A percentile compares a stretch with the other conserved stretches of the same genome.
phyloP scores from a whole-genome alignment of 1,140 invertebrate genomes.

The Coelopa frigida region DNA sequence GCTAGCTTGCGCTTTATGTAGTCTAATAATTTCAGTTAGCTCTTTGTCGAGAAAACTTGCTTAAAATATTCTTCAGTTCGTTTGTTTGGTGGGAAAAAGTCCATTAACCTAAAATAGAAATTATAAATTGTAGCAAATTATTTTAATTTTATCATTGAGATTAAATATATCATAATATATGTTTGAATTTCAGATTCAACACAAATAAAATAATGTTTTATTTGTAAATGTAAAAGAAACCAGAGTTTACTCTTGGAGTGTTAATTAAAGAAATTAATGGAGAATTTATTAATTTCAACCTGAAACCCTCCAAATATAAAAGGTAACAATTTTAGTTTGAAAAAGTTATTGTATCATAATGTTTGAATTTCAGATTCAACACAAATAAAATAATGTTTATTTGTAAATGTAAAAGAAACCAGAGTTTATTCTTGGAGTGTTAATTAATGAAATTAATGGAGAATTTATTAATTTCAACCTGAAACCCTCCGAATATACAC shows the following conservation, averaged over 20 bases:
- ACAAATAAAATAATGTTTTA: no score
- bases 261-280: no score
- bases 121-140: no score
- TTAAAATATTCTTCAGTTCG: slow-evolving; percentile 83
- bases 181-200: no score
- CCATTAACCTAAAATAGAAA: slow-evolving; percentile 66
- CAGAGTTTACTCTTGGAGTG: no score
- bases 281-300: no score
- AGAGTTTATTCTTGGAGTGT: slow-evolving; percentile 32
- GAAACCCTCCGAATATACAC: slow-evolving; percentile 32
- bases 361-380: slow-evolving; percentile 37
- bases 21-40: slow-evolving; percentile 77
- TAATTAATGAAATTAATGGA: slow-evolving; percentile 40
- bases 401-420: slow-evolving; percentile 32
- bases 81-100: slow-evolving; percentile 89
- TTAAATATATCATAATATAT: neutral
- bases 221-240: no score
- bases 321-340: no score
- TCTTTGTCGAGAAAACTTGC: slow-evolving; percentile 77
- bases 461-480: slow-evolving; percentile 30
- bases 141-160: neutral
- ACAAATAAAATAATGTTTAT: slow-evolving; percentile 34
- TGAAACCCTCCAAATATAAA: no score
- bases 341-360: no score
- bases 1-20: slow-evolving; percentile 84